Evolutionary conservation across 1,140 invertebrate species (phyloP), one percentile per base, ranked within the genome.

Genomic region (Gonioctena quinquepunctata): DNA sequence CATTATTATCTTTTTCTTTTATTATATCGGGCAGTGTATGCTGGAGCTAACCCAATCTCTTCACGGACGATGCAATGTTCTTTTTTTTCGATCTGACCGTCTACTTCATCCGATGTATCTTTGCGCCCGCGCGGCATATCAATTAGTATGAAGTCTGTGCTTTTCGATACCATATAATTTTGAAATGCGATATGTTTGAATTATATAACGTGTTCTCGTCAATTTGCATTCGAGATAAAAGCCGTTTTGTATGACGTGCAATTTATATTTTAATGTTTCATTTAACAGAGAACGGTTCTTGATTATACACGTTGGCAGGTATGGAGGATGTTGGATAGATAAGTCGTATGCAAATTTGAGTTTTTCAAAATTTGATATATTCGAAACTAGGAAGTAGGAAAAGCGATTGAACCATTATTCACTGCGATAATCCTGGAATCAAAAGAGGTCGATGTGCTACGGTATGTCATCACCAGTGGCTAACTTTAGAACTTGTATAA

Each of bases 141-240:
- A 61, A 61, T 61, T 61, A 61, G 59, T 61, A 54, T 33, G 25
- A 61, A 28, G n/a, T 61, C 59, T 27, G 23, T 28, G 59, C 23
- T 42, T 61, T 61, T 61, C 59, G 59, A 61, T 61, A 27, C 25
- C 27, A 33, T 61, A 61, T 61, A 61, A 61, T 61, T 61, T 61
- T 61, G 59, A 61, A 61, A 61, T 28, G 59, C 59, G 59, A 61
- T 61, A 61, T 28, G 59, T 61, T 61, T 28, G 59, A 61, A 61
- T 61, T 61, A 61, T 61, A 61, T 61, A 61, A 61, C 23, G 59
- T 54, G 22, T 54, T 54, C 52, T 54, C 52, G 52, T 54, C 59
- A 28, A 61, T 61, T 61, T 61, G 25, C 59, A 61, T 27, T 33
- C 25, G 25, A 26, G 59, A 61, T 61, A 61, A 61, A 19, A 22